A percentile compares a stretch with the other conserved stretches of the same genome.
These are phyloP conservation scores for Platichthys stellatus DNA, from an alignment of 2,113 vertebrate genomes.

Conservation along the genomic window DNA sequence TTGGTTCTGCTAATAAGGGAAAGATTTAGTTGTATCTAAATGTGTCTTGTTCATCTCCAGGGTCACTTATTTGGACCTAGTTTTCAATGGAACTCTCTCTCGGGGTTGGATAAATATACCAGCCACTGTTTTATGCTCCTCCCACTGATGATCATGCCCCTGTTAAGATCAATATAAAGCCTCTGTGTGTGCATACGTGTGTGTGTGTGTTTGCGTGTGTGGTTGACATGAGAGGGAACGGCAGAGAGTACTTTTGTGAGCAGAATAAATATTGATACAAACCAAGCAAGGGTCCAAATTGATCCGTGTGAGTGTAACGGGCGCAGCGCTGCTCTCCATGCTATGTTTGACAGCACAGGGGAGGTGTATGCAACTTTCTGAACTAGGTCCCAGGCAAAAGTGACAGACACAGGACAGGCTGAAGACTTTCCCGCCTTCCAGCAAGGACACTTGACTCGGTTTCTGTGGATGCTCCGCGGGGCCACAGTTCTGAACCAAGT, in stretches of 20 bases:
- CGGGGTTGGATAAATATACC: constrained; percentile 68
- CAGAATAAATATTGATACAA: constrained; percentile 82
- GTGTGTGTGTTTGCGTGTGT: constrained; percentile 38
- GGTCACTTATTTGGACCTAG: constrained; percentile 52
- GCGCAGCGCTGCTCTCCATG: constrained; percentile 37
- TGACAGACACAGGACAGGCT: constrained; percentile 19
- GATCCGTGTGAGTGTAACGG: constrained; percentile 65
- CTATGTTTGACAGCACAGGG: constrained; percentile 39
- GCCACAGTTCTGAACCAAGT: constrained; percentile 35
- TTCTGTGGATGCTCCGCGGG: constrained; percentile 24
- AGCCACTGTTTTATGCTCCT: constrained; percentile 64
- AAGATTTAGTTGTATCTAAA: constrained; percentile 40
- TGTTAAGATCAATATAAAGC: constrained; percentile 76
- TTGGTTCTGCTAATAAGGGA: constrained; percentile 57
- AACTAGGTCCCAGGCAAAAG: constrained; percentile 27
- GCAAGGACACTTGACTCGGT: constrained; percentile 28
- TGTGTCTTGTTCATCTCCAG: constrained; percentile 46
- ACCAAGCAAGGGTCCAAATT: constrained; percentile 77
- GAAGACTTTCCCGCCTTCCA: background rate
- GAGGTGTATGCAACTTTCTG: constrained; percentile 43
- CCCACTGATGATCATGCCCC: constrained; percentile 65
- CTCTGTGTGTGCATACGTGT: constrained; percentile 40
- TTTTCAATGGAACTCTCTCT: constrained; percentile 65
- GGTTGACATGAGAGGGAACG: constrained; percentile 61
- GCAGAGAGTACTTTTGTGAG: constrained; percentile 74